These are phyloP conservation scores for Eupristina koningsbergeri DNA, from an alignment of 1,140 invertebrate species.

Conservation along the genomic window DNA sequence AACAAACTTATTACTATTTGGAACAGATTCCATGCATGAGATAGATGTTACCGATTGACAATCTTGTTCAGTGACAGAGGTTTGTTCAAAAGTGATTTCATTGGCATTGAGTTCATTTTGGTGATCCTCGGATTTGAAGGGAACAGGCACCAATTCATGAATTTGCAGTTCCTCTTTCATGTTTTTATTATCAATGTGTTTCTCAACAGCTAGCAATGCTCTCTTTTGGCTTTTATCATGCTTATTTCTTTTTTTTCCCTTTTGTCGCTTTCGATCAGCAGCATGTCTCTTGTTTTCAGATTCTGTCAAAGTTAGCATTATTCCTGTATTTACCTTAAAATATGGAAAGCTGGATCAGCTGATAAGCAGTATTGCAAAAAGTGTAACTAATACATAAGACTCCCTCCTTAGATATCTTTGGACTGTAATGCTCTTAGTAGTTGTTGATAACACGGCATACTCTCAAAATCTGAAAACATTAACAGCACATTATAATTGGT, in stretches of 20 bases:
- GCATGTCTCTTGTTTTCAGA: conserved; percentile 39
- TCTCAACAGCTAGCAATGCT: conserved; percentile 16
- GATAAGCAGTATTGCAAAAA: neutral
- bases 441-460: conserved; percentile 8
- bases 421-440: neutral
- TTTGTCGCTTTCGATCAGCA: conserved; percentile 34
- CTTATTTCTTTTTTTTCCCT: conserved; percentile 36
- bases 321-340: neutral
- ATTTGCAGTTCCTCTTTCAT: conserved; percentile 45
- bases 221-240: conserved; percentile 41
- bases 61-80: conserved; percentile 32
- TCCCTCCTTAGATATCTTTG: neutral
- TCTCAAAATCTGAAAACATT: conserved; percentile 27
- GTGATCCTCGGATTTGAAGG: conserved; percentile 34
- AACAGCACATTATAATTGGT: neutral
- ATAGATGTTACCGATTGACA: conserved; percentile 43
- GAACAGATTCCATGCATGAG: conserved; percentile 28
- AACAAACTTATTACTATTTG: conserved; percentile 52
- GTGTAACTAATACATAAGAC: neutral
- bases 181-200: conserved; percentile 45
- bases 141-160: conserved; percentile 47
- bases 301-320: conserved; percentile 43
- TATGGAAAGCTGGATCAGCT: neutral
- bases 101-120: conserved; percentile 12
- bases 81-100: conserved; percentile 42